Evolutionary conservation across 2,797 vertebrate species (phyloP).

Genomic region (Enteromius unitaeniatus): DNA sequence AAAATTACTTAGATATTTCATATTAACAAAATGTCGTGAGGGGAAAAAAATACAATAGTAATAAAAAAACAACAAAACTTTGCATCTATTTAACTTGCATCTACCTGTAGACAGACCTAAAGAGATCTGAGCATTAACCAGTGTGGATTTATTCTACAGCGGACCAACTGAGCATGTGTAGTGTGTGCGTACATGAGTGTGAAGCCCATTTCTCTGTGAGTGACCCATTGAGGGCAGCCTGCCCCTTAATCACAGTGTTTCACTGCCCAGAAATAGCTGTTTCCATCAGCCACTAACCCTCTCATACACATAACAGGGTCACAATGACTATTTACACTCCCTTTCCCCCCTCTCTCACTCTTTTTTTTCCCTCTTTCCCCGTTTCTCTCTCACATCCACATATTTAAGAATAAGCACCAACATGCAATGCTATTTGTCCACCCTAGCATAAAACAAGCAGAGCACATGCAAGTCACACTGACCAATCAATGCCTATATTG

Average conservation of each 20-base stretch:
- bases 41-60: background rate
- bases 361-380: background rate
- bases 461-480: background rate
- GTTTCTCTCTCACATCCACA: background rate
- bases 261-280: conserved; percentile 60
- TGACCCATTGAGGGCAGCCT: conserved; percentile 56
- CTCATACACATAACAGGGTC: conserved; percentile 39
- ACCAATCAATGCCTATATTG: conserved; percentile 34
- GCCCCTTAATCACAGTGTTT: conserved; percentile 54
- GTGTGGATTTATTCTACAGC: background rate
- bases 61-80: too few relatives aligned
- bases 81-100: too few relatives aligned
- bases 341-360: background rate
- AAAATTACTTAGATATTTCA: background rate
- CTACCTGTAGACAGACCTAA: background rate
- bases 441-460: background rate
- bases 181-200: conserved; percentile 22
- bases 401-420: background rate
- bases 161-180: conserved; percentile 9
- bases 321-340: conserved; percentile 31
- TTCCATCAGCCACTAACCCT: conserved; percentile 58
- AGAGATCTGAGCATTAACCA: background rate
- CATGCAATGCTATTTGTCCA: background rate
- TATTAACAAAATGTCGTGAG: background rate
- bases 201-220: conserved; percentile 36